Conservation (phyloP, 1,140 invertebrate genomes). For the Phocides pigmalion region DNA sequence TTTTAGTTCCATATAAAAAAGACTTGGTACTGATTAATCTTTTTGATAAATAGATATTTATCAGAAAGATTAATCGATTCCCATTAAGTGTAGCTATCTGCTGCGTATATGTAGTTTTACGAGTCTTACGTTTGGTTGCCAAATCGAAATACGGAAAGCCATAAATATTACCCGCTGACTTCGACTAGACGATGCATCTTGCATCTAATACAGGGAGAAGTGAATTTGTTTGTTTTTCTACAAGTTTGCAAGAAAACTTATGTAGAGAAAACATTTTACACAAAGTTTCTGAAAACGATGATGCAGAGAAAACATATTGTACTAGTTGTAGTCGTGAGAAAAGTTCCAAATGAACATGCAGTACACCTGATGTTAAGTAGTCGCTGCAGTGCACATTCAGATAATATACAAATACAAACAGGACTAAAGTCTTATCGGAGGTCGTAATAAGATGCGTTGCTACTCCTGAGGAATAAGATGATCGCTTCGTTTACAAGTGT, state of each 20-base stretch:
- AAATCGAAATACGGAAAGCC: conserved; percentile 34
- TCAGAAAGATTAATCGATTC: conserved; percentile 25
- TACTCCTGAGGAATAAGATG: too few species aligned
- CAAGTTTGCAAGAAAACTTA: not conserved
- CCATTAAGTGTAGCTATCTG: conserved; percentile 28
- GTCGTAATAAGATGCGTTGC: too few species aligned
- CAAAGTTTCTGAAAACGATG: too few species aligned
- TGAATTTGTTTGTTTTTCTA: conserved; percentile 12
- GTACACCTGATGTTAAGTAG: too few species aligned
- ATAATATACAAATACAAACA: too few species aligned
- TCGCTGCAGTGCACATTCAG: too few species aligned
- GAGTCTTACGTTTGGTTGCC: conserved; percentile 33
- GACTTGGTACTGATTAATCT: conserved; percentile 27
- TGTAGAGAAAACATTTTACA: not conserved
- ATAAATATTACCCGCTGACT: conserved; percentile 32
- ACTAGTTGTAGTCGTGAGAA: too few species aligned
- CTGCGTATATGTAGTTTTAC: conserved; percentile 28
- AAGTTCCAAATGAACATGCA: too few species aligned
- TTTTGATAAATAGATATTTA: not conserved
- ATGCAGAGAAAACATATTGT: too few species aligned
- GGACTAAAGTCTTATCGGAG: too few species aligned
- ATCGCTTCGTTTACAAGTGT: too few species aligned
- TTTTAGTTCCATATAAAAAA: conserved; percentile 12
- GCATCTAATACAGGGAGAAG: conserved; percentile 18
- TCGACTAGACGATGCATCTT: conserved; percentile 24